Percentiles rank a stretch among this genome's conserved stretches.
These are phyloP conservation scores for Tiliqua scincoides DNA, from an alignment of 2,113 vertebrate species.

Conservation along the genomic window DNA sequence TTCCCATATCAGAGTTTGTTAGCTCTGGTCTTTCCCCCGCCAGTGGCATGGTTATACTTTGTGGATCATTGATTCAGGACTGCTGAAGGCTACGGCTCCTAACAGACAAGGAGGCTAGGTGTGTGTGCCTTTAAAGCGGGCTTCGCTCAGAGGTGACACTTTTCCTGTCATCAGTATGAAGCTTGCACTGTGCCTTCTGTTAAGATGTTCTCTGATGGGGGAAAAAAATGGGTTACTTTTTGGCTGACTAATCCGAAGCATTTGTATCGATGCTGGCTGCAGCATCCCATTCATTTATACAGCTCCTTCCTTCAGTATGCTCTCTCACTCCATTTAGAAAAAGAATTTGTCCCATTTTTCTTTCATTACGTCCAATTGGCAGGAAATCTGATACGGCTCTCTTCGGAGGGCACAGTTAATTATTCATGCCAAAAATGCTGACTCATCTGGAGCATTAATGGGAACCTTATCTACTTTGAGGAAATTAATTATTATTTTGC, in stretches of 20 bases:
- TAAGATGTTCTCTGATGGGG: conserved; percentile 26
- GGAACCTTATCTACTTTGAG: neutral
- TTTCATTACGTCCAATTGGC: neutral
- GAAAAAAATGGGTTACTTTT: neutral
- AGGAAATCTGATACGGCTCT: neutral
- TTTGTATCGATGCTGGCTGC: conserved; percentile 10
- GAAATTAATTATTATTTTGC: conserved; percentile 3
- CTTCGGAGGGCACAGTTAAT: conserved; percentile 15
- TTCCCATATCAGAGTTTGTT: conserved; percentile 9
- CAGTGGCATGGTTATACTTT: conserved; percentile 27
- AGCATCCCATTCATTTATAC: neutral
- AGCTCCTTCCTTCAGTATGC: neutral
- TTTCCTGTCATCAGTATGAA: conserved; percentile 37
- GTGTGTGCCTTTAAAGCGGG: conserved; percentile 8
- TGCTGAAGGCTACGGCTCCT: conserved; percentile 16
- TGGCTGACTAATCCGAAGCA: conserved; percentile 32
- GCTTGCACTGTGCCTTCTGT: conserved; percentile 4
- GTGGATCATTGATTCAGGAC: conserved; percentile 32
- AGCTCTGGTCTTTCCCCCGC: conserved; percentile 5
- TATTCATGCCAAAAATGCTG: neutral
- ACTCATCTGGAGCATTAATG: neutral
- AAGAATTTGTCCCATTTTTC: neutral
- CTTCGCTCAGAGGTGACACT: conserved; percentile 47
- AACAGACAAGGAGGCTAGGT: conserved; percentile 3
- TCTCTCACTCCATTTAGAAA: neutral